Evolutionary conservation across 2,797 vertebrate genomes (phyloP), one percentile per base, ranked within the genome.

Genomic region (Allobates femoralis): DNA sequence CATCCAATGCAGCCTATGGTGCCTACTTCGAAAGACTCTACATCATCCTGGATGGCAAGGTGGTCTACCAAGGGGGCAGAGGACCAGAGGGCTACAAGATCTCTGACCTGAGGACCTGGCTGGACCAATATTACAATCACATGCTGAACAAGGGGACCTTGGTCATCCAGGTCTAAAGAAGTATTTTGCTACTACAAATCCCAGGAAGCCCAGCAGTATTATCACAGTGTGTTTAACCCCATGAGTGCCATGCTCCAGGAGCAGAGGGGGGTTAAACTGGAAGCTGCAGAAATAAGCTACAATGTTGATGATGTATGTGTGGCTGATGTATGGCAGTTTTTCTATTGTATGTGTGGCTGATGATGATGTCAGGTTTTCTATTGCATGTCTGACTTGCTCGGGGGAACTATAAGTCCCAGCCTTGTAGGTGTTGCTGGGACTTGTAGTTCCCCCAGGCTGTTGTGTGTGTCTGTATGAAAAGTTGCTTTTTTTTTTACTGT

Each of bases 21-120:
- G 98, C 98, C 60, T 99, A 98, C 94, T 99, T 99, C 89, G 97
- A 99, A 93, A 95, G 98, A 91, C 97, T 99, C 89, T 99, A 99
- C 88, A 92, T 99, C 88, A 91, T 99, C 89, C 95, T 96, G 93
- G 96, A 97, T 50, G 95, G 95, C 88, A 94, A 91, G 89, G 95
- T 99, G 89, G 95, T 97, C 90, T 99, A 98, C 91, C 97, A 99
- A 93, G 98, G 98, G 32, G 97, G 96, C 88, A 93, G 98, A 23
- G 98, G 98, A 62, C 98, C 98, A 0, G 98, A 99, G 80, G 98
- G 97, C 84, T 99, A 99, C 95, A 96, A 96, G 92, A 97, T 99
- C 86, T 96, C 96, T 0, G 98, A 99, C 91, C 96, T 99, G 66
- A 95, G 96, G 32, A 91, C 87, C 91, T 99, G 98, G 98, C 94